Evolutionary conservation across 2,888 invertebrate species (phyloP).

Genomic region (Ferdinandea cuprea): DNA sequence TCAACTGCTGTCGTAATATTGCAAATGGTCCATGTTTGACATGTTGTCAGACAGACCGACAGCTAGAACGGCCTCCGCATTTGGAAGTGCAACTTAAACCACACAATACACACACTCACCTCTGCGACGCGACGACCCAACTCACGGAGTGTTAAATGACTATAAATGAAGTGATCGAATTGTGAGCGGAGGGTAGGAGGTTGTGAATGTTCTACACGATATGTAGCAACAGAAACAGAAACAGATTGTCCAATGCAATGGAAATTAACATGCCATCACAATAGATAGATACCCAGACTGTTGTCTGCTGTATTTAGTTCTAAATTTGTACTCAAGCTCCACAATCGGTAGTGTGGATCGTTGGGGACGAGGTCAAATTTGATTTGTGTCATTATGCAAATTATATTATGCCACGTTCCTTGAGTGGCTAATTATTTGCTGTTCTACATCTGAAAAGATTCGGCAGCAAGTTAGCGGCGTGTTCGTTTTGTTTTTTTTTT

Average conservation of each 20-base stretch:
- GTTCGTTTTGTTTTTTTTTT: background rate
- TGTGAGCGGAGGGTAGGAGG: background rate
- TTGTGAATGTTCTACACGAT: background rate
- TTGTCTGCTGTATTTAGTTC: background rate
- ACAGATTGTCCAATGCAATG: slow-evolving; percentile 14
- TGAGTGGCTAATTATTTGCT: slow-evolving; percentile 48
- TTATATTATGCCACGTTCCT: slow-evolving; percentile 38
- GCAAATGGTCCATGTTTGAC: slow-evolving; percentile 56
- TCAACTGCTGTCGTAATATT: slow-evolving; percentile 57
- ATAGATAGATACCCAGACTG: background rate
- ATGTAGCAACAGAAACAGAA: slow-evolving; percentile 11
- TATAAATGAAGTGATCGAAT: slow-evolving; percentile 22
- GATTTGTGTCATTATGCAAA: slow-evolving; percentile 47
- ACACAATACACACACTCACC: slow-evolving; percentile 1
- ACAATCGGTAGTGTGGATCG: slow-evolving; percentile 15
- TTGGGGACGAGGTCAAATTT: slow-evolving; percentile 54
- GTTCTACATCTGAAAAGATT: slow-evolving; percentile 32
- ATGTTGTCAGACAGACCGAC: slow-evolving; percentile 56
- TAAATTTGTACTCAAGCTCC: slow-evolving; percentile 1
- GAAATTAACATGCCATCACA: slow-evolving; percentile 33
- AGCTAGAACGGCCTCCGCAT: slow-evolving; percentile 39
- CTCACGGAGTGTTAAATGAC: slow-evolving; percentile 14
- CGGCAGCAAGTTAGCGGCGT: background rate
- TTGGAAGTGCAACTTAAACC: slow-evolving; percentile 20
- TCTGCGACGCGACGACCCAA: background rate